Conservation (phyloP, 2,888 invertebrate genomes). For the Epirrhoe alternata region DNA sequence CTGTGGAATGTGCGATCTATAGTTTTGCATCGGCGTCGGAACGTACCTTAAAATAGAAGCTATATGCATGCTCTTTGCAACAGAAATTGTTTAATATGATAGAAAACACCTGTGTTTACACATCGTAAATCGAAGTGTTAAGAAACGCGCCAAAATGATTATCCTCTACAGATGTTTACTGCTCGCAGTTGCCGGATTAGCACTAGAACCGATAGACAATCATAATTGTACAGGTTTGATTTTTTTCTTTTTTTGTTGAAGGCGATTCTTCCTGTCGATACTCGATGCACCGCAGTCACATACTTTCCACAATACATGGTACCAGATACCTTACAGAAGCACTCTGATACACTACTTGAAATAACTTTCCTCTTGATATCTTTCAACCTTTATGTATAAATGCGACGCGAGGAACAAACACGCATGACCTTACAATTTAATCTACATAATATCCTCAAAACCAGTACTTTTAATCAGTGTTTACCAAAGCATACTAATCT, state of each 20-base stretch:
- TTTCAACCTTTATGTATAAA: slow-evolving; percentile 2
- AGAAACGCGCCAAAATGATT: slow-evolving; percentile 61
- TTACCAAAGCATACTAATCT: slow-evolving; percentile 3
- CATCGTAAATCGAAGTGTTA: slow-evolving; percentile 47
- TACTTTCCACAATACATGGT: slow-evolving; percentile 25
- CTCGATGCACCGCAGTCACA: slow-evolving; percentile 37
- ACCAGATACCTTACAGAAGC: slow-evolving; percentile 18
- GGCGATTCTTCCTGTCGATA: slow-evolving; percentile 36
- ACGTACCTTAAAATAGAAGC: slow-evolving; percentile 60
- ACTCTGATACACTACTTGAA: slow-evolving; percentile 23
- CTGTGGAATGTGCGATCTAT: slow-evolving; percentile 64
- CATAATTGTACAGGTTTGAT: slow-evolving; percentile 63
- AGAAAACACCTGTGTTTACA: slow-evolving; percentile 52
- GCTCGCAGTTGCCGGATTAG: slow-evolving; percentile 54
- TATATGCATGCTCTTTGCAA: slow-evolving; percentile 53
- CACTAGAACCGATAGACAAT: slow-evolving; percentile 46
- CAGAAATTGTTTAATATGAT: slow-evolving; percentile 53
- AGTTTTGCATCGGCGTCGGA: slow-evolving; percentile 51
- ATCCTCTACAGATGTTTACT: slow-evolving; percentile 54
- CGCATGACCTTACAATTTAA: slow-evolving; percentile 31
- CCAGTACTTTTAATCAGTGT: slow-evolving; percentile 3
- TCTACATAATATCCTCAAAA: slow-evolving; percentile 2
- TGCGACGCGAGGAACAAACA: neutral
- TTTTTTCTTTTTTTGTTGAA: slow-evolving; percentile 50
- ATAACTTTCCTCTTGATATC: slow-evolving; percentile 23